Evolutionary conservation across 2,113 vertebrate genomes (phyloP).

Genomic region (Podarcis cretensis): DNA sequence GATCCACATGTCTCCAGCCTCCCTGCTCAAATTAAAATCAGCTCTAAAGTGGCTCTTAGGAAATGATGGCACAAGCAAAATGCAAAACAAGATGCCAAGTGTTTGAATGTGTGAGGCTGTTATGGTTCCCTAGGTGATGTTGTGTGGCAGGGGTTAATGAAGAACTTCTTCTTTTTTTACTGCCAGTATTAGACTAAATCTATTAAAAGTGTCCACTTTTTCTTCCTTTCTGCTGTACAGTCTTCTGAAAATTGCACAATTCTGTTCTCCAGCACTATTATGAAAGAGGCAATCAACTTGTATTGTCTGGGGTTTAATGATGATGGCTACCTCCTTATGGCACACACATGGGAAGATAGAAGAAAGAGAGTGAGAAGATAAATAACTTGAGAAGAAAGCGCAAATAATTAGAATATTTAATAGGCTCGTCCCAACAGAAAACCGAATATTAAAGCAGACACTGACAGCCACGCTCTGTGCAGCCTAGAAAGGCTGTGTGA

Average conservation of each 20-base stretch:
- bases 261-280: constrained; percentile 62
- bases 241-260: constrained; percentile 64
- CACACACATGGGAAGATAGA: constrained; percentile 13
- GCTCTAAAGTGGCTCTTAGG: background rate
- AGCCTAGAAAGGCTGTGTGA: background rate
- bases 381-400: constrained; percentile 60
- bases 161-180: constrained; percentile 40
- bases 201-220: constrained; percentile 63
- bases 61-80: background rate
- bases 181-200: constrained; percentile 52
- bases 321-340: constrained; percentile 63
- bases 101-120: constrained; percentile 40
- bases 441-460: background rate
- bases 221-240: constrained; percentile 50
- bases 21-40: constrained; percentile 2
- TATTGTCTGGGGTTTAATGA: constrained; percentile 70
- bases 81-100: background rate
- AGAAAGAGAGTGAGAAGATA: constrained; percentile 48
- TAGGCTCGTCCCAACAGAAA: constrained; percentile 30
- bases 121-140: background rate
- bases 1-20: background rate
- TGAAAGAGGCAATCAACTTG: constrained; percentile 69
- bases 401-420: constrained; percentile 71
- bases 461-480: background rate
- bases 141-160: constrained; percentile 63